Base-by-base conservation (phyloP, 2,113 vertebrate genomes). In the Crotalus tigris region DNA sequence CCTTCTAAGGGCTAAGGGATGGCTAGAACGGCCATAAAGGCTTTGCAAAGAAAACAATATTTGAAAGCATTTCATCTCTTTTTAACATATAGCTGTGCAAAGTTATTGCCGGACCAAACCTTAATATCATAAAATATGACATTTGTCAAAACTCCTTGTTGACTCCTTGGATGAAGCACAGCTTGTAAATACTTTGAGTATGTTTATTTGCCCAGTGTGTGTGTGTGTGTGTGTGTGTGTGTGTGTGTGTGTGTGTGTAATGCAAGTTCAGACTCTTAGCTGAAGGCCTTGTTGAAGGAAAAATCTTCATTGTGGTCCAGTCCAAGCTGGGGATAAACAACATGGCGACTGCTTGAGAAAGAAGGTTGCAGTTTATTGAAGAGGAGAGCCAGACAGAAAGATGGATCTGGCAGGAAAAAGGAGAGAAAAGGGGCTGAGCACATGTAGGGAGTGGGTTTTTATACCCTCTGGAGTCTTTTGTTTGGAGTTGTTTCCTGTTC, bases 1-100 rank as follows among this genome's bases (percentile, higher is more conserved):
- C 11, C 81, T 95, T 81, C 46, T 93, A 54, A 11, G 92, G 94
- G 93, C 95, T 95, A 93, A 53, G 88, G 93, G 92, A 95, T 93
- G 93, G 96, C 93, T 93, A 90, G 93, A 91, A 88, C 91, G 58
- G 90, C 86, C 95, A 95, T 93, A 95, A 95, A 96, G 93, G 51
- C 61, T 89, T 97, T 95, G 92, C 92, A 93, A 96, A 96, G 91
- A 49, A 39, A 86, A 86, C 21, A 93, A 93, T 94, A 92, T 95
- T 95, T 94, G 94, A 95, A 96, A 97, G 61, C 89, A 91, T 92
- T 87, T 95, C 91, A 85, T 95, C 96, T 95, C 95, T 96, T 92
- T 90, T 93, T 33, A 94, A 95, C 85, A 92, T 94, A 92, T 39
- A 92, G 51, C 93, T 93, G 87, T 92, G 87, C 93, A 96, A 96